Evolutionary conservation across 2,797 vertebrate species (phyloP).

Genomic region (Lateolabrax maculatus): DNA sequence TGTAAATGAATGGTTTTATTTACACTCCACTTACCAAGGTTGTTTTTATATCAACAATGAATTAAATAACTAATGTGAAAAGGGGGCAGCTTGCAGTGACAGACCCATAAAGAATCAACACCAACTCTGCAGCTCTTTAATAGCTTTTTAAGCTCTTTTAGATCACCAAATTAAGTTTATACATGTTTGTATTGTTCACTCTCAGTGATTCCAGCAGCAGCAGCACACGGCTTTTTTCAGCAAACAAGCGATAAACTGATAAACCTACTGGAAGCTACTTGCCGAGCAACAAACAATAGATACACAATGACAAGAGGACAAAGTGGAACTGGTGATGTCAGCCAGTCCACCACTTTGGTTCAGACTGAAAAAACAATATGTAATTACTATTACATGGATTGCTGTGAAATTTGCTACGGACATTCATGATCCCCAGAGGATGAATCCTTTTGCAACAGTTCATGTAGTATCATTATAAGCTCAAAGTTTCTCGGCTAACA

Average conservation of each 20-base stretch:
- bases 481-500: too few relatives aligned
- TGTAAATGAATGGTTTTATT: constrained; percentile 2
- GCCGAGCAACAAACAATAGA: background rate
- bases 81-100: background rate
- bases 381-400: too few relatives aligned
- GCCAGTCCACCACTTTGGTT: background rate
- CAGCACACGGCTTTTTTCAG: background rate
- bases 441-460: too few relatives aligned
- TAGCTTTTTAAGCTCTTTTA: constrained; percentile 22
- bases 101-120: background rate
- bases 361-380: background rate
- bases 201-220: background rate
- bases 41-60: constrained; percentile 4
- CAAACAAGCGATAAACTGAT: constrained; percentile 11
- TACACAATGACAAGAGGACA: background rate
- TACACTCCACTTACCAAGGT: background rate
- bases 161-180: too few relatives aligned
- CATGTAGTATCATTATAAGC: too few relatives aligned
- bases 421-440: too few relatives aligned
- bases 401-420: too few relatives aligned
- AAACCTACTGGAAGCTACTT: background rate
- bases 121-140: background rate
- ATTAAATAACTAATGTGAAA: constrained; percentile 24
- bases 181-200: constrained; percentile 12
- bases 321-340: background rate